Conservation (phyloP, 2,113 vertebrate genomes). For the Illadopsis cleaveri region DNA sequence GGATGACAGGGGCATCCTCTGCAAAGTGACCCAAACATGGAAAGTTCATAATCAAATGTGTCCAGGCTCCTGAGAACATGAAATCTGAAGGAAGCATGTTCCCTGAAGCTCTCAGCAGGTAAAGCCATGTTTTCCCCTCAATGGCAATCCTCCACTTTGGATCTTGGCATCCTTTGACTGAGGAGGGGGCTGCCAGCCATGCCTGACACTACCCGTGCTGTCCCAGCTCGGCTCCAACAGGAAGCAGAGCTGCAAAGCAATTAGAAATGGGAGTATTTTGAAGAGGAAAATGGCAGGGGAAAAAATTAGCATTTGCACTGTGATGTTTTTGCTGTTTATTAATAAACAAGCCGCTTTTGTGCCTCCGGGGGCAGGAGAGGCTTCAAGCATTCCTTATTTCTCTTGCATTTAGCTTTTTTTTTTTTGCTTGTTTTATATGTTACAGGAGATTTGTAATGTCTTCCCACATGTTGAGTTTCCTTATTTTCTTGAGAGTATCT, state of each 20-base stretch:
- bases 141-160: background rate
- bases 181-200: background rate
- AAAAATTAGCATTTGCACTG: constrained; percentile 14
- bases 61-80: background rate
- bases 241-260: constrained; percentile 2
- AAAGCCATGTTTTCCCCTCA: background rate
- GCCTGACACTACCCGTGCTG: accelerated
- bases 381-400: constrained; percentile 23
- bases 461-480: constrained; percentile 56
- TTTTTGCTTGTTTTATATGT: constrained; percentile 31
- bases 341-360: background rate
- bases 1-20: background rate
- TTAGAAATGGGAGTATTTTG: background rate
- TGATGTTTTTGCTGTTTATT: constrained; percentile 51
- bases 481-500: constrained; percentile 34
- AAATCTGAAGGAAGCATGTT: background rate
- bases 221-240: accelerated
- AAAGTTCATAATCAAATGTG: background rate
- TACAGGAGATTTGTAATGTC: constrained; percentile 57
- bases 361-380: background rate
- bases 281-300: constrained; percentile 18
- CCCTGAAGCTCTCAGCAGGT: background rate
- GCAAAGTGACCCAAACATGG: background rate
- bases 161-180: background rate
- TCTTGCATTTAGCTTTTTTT: background rate